Evolutionary conservation across 1,140 invertebrate species (phyloP), one percentile per base, ranked within the genome.

Genomic region (Leptoteleia sp.): DNA sequence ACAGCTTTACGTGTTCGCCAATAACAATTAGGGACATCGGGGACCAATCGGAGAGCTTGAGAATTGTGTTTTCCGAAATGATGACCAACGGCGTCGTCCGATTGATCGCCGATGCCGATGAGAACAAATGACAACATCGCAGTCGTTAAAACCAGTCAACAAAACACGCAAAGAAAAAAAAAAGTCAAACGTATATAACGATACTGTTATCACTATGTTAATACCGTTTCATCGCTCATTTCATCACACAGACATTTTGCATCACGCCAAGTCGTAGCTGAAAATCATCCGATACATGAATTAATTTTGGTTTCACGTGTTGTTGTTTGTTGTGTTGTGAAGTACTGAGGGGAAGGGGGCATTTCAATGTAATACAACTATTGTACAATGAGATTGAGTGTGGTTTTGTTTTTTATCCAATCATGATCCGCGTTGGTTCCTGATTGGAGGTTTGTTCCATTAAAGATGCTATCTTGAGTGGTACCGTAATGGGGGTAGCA

Each of bases 191-290:
- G 50, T 31, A 59, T 47, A 67, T 64, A 76, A 76, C 62, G 55
- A 68, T 76, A 68, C 19, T 55, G 33, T 68, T 76, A 68, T 68
- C 38, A 68, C 72, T 76, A 76, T 75, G 31, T 50, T 76, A 67
- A 68, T 68, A 68, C 50, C 70, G 38, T 57, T 55, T 64, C 16
- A 37, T 33, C 47, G 25, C 47, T 64, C 45, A 13, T 15, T 71
- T 68, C 9, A 73, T 71, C 59, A 77, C 37, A 59, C 75, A 77
- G 40, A 62, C 47, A 40, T 11, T 67, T 67, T 40, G 22, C 38
- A 54, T 62, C 68, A 72, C 37, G 47, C 55, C 50, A 61, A 61
- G 33, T 61, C 29, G 29, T 62, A 54, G 31, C 54, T 57, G 25
- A 59, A 55, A 68, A 48, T 40, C 13, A 62, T 57, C 31, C n/a